These are phyloP conservation scores for Colius striatus DNA, from an alignment of 2,113 vertebrate genomes.

Conservation along the genomic window DNA sequence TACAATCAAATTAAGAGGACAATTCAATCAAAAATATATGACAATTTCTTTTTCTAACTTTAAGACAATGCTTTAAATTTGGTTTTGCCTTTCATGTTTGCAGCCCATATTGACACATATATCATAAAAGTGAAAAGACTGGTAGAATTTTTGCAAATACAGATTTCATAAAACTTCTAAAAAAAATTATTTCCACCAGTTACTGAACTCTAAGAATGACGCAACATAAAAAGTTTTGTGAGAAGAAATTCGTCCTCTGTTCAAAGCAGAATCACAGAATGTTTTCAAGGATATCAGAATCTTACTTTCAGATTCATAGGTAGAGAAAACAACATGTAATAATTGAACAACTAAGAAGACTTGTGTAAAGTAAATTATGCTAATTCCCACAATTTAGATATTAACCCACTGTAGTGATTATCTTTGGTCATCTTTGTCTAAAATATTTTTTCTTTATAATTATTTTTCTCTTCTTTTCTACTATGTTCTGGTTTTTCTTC, in stretches of 20 bases:
- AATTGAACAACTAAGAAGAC: background rate
- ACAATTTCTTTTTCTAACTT: conserved; percentile 41
- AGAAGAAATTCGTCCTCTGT: background rate
- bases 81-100: conserved; percentile 32
- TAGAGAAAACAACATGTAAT: background rate
- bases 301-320: background rate
- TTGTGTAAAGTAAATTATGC: background rate
- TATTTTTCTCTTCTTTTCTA: background rate
- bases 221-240: background rate
- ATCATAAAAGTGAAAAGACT: background rate
- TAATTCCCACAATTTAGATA: background rate
- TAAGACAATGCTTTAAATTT: conserved; percentile 54
- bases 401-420: background rate
- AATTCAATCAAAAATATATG: too few species aligned
- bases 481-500: background rate
- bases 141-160: background rate
- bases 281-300: background rate
- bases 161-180: background rate
- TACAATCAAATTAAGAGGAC: conserved; percentile 20
- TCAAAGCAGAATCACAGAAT: background rate
- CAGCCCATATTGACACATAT: background rate
- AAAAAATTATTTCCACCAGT: background rate
- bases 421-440: background rate
- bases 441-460: background rate
- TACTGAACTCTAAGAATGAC: background rate